Evolutionary conservation across 2,797 vertebrate species (phyloP).

Genomic region (Falco novaeseelandiae): DNA sequence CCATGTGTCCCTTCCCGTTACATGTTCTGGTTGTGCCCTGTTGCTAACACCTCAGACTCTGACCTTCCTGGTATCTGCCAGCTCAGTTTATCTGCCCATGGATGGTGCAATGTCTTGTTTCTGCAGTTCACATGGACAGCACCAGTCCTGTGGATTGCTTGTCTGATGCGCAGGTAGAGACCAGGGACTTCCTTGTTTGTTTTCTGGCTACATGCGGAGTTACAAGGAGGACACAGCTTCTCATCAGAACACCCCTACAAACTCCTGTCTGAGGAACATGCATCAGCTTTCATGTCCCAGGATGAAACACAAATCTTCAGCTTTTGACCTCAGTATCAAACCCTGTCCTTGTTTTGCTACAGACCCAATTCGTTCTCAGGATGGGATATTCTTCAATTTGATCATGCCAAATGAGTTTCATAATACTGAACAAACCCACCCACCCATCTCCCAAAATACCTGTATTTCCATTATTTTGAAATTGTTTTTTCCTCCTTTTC

Average conservation of each 20-base stretch:
- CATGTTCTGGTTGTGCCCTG: background rate
- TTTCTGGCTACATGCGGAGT: background rate
- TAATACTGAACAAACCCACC: no score
- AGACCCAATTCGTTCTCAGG: no score
- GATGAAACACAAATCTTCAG: background rate
- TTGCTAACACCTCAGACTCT: background rate
- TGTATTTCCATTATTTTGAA: background rate
- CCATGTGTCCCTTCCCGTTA: background rate
- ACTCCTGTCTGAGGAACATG: no score
- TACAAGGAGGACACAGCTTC: background rate
- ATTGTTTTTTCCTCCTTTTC: background rate
- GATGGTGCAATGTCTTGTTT: background rate
- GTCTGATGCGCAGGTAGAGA: no score
- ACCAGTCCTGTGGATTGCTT: rapidly evolving
- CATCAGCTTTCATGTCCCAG: rapidly evolving
- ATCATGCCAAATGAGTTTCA: background rate
- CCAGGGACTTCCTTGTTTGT: no score
- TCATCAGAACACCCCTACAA: background rate
- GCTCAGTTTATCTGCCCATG: background rate
- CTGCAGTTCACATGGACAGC: background rate
- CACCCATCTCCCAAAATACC: no score
- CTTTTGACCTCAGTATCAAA: background rate
- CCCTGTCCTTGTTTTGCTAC: background rate
- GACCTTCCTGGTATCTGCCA: no score
- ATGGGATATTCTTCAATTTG: background rate